Evolutionary conservation across 2,113 vertebrate genomes (phyloP).

Genomic region (Vicugna pacos): DNA sequence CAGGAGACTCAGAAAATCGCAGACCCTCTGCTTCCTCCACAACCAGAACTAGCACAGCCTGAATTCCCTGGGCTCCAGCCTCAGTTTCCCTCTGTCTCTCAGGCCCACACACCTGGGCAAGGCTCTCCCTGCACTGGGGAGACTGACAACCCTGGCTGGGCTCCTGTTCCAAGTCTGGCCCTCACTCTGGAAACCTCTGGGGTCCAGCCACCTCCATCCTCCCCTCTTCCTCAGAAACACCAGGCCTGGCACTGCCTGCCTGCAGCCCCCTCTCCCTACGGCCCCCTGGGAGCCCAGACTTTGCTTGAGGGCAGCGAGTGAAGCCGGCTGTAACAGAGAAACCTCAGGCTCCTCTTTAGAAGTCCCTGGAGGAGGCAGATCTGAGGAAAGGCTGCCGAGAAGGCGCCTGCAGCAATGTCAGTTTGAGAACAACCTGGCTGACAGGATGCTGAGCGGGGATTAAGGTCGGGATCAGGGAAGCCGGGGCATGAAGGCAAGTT

Average conservation of each 20-base stretch:
- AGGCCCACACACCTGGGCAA: background rate
- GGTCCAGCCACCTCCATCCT: background rate
- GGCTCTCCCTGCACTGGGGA: background rate
- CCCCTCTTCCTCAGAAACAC: background rate
- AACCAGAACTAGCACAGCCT: background rate
- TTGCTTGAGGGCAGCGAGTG: slow-evolving; percentile 88
- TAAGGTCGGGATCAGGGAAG: slow-evolving; percentile 89
- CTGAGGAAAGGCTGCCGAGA: slow-evolving; percentile 89
- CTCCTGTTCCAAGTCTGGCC: background rate
- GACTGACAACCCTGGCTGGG: background rate
- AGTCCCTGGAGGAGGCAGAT: slow-evolving; percentile 90
- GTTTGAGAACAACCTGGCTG: slow-evolving; percentile 88
- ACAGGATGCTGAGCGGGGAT: slow-evolving; percentile 90
- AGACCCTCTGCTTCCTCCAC: background rate
- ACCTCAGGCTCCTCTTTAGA: slow-evolving; percentile 90
- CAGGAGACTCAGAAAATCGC: background rate
- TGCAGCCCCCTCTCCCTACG: background rate
- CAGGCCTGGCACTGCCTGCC: slow-evolving; percentile 34
- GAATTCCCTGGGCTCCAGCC: background rate
- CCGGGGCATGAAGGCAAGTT: slow-evolving; percentile 82
- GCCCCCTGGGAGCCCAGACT: slow-evolving; percentile 77
- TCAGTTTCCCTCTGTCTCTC: slow-evolving; percentile 2
- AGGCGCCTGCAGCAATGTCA: slow-evolving; percentile 94
- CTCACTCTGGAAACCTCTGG: background rate
- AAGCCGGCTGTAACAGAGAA: slow-evolving; percentile 87